These are phyloP conservation scores for Eupithecia insigniata DNA, from an alignment of 2,888 invertebrate species.

Conservation along the genomic window DNA sequence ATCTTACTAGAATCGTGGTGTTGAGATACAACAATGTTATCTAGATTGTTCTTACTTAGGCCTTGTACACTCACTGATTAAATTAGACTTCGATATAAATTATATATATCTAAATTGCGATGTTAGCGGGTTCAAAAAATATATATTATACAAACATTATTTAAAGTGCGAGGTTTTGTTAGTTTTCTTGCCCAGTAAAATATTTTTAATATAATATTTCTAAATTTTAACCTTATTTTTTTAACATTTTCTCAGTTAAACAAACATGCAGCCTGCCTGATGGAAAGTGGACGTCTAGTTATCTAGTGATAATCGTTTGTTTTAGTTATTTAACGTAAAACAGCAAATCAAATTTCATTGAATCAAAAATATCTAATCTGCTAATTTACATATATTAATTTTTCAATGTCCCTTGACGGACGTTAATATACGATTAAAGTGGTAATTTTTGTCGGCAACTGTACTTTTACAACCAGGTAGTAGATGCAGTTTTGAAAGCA, in stretches of 20 bases:
- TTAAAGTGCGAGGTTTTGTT: background rate
- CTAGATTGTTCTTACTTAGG: slow-evolving; percentile 34
- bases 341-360: no score
- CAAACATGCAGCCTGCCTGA: no score
- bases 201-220: no score
- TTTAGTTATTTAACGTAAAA: no score
- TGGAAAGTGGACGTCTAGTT: no score
- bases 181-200: background rate
- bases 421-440: background rate
- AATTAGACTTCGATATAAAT: background rate
- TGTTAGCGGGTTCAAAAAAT: no score
- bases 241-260: no score
- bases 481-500: slow-evolving; percentile 52
- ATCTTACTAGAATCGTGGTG: slow-evolving; percentile 30
- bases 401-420: background rate
- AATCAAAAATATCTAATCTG: no score
- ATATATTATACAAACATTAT: no score
- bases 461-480: slow-evolving; percentile 11
- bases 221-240: no score
- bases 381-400: background rate
- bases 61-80: slow-evolving; percentile 19
- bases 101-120: no score
- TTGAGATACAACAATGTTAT: slow-evolving; percentile 42
- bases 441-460: background rate
- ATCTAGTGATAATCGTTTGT: no score